Percentiles rank a stretch among this genome's conserved stretches.
phyloP scores from a whole-genome alignment of 2,797 vertebrate species.

The Columba guinea region DNA sequence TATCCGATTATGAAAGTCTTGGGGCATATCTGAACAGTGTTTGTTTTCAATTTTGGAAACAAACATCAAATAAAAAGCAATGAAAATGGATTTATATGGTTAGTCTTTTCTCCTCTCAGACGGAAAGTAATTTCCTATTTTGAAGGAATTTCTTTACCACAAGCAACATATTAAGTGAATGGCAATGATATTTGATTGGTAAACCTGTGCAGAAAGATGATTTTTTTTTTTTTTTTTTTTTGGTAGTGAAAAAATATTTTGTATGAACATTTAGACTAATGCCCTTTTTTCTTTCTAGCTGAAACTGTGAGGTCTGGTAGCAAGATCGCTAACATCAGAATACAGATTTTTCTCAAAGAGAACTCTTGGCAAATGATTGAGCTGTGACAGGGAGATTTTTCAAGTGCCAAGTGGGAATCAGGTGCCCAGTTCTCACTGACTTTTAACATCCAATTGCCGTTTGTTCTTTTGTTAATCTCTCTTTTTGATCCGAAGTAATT shows the following conservation, averaged over 20 bases:
- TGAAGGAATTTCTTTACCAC: not conserved
- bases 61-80: not conserved
- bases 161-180: not conserved
- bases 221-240: not conserved
- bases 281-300: not conserved
- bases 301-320: not conserved
- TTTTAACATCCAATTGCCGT: not conserved
- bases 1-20: not conserved
- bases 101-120: not conserved
- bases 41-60: conserved; percentile 6
- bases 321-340: not conserved
- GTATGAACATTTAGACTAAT: not conserved
- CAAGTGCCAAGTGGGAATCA: not conserved
- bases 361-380: not conserved
- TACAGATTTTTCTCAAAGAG: not conserved
- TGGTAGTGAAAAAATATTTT: not conserved
- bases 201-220: not conserved
- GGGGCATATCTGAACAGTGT: not conserved
- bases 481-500: not conserved
- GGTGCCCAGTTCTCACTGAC: not conserved
- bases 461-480: conserved; percentile 25
- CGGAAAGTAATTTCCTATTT: not conserved
- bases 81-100: not conserved
- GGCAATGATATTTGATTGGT: not conserved
- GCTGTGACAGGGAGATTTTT: not conserved